Evolutionary conservation across 1,140 invertebrate genomes (phyloP).

Genomic region (Bicyclus anynana): DNA sequence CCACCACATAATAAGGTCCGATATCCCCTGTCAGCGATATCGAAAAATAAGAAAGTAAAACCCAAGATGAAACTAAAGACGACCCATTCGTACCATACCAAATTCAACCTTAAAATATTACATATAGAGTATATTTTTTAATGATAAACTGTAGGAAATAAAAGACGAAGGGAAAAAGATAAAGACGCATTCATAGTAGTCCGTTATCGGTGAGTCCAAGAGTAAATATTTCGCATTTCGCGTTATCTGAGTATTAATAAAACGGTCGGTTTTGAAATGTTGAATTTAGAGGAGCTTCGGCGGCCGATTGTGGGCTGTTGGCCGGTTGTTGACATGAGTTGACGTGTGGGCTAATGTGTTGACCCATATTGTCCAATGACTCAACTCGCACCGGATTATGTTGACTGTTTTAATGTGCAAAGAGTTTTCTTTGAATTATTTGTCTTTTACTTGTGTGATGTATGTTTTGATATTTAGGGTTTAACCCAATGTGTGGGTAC

Average conservation of each 20-base stretch:
- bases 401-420: conserved; percentile 13
- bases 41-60: conserved; percentile 72
- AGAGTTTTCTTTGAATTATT: conserved; percentile 2
- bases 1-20: conserved; percentile 33
- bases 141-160: conserved; percentile 30
- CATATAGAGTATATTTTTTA: conserved; percentile 29
- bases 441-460: too few relatives aligned
- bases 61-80: conserved; percentile 71
- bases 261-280: conserved; percentile 59
- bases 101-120: conserved; percentile 36
- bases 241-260: conserved; percentile 64
- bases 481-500: too few relatives aligned
- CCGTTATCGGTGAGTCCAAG: conserved; percentile 56
- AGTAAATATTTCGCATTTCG: conserved; percentile 71
- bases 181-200: conserved; percentile 65
- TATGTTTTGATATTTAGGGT: too few relatives aligned
- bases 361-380: conserved; percentile 44
- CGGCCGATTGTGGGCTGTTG: conserved; percentile 44
- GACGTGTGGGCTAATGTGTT: conserved; percentile 16
- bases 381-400: conserved; percentile 24
- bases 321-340: conserved; percentile 13
- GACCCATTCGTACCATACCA: conserved; percentile 25
- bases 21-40: conserved; percentile 32
- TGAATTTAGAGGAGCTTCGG: conserved; percentile 43
- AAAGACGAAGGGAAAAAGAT: conserved; percentile 55